phyloP scores from a whole-genome alignment of 2,888 invertebrate genomes.

The Micoletzkya japonica region DNA sequence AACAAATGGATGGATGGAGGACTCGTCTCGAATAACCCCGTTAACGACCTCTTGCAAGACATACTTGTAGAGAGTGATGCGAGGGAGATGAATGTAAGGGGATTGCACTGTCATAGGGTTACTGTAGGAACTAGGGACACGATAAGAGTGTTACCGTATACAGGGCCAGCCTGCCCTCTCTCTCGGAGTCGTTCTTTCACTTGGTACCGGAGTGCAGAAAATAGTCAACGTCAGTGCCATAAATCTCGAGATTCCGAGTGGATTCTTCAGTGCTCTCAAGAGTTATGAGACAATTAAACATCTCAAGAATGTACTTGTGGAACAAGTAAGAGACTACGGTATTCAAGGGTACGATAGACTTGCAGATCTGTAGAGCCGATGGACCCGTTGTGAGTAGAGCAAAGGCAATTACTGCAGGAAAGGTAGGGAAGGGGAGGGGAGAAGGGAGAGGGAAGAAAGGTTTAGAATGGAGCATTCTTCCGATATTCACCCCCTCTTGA shows the following conservation, averaged over 20 bases:
- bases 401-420: background rate
- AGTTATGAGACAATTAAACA: slow-evolving; percentile 22
- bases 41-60: slow-evolving; percentile 11
- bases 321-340: background rate
- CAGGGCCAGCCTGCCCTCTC: background rate
- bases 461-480: slow-evolving; percentile 24
- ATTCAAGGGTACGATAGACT: background rate
- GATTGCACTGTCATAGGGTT: too few species aligned
- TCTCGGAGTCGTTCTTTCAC: slow-evolving; percentile 23
- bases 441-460: too few species aligned
- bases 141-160: background rate
- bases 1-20: slow-evolving; percentile 28
- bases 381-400: slow-evolving; percentile 23
- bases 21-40: slow-evolving; percentile 26
- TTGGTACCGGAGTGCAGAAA: slow-evolving; percentile 22
- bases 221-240: slow-evolving; percentile 5
- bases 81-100: slow-evolving; percentile 11
- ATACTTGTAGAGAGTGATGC: slow-evolving; percentile 23
- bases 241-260: slow-evolving; percentile 16
- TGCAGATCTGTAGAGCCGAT: slow-evolving; percentile 23
- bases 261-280: slow-evolving; percentile 3
- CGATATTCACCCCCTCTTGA: slow-evolving; percentile 22
- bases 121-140: background rate
- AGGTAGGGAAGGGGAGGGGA: slow-evolving; percentile 14
- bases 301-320: slow-evolving; percentile 26